These are phyloP conservation scores for Bubo scandiacus DNA, from an alignment of 2,113 vertebrate species.

Conservation along the genomic window DNA sequence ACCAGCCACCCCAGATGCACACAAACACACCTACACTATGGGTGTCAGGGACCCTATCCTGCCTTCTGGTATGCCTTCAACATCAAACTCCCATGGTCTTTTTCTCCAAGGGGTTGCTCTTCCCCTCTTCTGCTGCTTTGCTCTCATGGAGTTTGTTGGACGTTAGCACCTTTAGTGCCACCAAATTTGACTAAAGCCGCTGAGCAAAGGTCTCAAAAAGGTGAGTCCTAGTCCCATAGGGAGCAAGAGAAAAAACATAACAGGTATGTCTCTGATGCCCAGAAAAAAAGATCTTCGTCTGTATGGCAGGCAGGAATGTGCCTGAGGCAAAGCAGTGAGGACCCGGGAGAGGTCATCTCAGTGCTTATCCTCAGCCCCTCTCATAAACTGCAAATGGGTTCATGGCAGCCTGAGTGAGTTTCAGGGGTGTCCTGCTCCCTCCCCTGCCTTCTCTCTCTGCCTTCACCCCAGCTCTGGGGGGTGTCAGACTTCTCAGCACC, in stretches of 20 bases:
- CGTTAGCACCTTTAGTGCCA: not conserved
- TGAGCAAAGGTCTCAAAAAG: not conserved
- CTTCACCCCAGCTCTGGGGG: not conserved
- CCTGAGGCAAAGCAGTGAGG: not conserved
- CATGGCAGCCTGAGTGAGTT: not conserved
- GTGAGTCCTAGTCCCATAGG: not conserved
- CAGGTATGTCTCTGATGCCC: not conserved
- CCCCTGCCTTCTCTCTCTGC: not conserved
- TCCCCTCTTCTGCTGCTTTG: not conserved
- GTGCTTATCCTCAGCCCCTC: not conserved
- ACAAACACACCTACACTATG: rapidly evolving
- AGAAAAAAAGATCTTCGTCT: not conserved
- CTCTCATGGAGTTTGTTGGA: not conserved
- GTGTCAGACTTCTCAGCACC: not conserved
- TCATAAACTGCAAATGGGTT: not conserved
- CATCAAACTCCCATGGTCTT: not conserved
- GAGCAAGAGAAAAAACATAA: not conserved
- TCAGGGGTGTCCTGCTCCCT: not conserved
- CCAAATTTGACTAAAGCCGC: not conserved
- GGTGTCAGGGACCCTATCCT: not conserved
- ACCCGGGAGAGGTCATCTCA: not conserved
- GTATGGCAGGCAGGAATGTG: not conserved
- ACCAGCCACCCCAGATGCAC: not conserved
- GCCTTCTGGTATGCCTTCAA: not conserved
- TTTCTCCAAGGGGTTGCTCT: not conserved